Base-by-base conservation (phyloP, 2,888 invertebrate species). In the Dyspetes luteomarginatus region DNA sequence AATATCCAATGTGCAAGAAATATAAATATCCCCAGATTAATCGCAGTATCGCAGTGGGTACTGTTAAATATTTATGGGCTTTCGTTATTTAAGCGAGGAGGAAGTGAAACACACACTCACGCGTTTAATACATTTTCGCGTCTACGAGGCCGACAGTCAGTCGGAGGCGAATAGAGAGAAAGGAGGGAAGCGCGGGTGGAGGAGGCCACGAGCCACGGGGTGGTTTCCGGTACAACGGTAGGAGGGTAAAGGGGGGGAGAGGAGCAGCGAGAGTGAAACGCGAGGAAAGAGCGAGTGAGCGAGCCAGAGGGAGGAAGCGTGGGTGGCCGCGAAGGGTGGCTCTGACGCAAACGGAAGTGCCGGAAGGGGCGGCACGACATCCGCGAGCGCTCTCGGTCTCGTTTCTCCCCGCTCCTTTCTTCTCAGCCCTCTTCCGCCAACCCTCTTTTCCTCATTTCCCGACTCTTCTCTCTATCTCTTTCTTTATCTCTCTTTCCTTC, bases 311-410 rank as follows among this genome's bases (percentile, higher is more conserved):
- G 71, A 78, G 69, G 58, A 69, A 78, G 48, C n/a, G n/a, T 64
- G 77, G 74, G 75, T 62, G 76, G 72, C 26, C 30, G 43, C 26
- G 24, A 41, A 26, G 74, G 82, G 75, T 75, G 79, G 72, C 30
- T 75, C 81, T 81, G 81, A 81, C 81, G 81, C 77, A 81, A 77
- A 77, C 77, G 81, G 81, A 81, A 81, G 77, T 81, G 64, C 77
- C 77, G 77, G 77, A 77, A 69, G 73, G 77, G 73, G 69, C 69
- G 68, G 68, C 73, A 77, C 73, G 76, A 77, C 81, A 74, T 77
- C 80, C 80, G 76, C 67, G 55, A 45, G 67, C 67, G 55, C 24
- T 69, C 71, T 41, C 48, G 48, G 48, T 72, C 45, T 26, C 62
- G 36, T 62, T 73, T 48, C 64, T 58, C 56, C 45, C 58, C 15